phyloP scores from a whole-genome alignment of 2,113 vertebrate species.

The Turnix velox region DNA sequence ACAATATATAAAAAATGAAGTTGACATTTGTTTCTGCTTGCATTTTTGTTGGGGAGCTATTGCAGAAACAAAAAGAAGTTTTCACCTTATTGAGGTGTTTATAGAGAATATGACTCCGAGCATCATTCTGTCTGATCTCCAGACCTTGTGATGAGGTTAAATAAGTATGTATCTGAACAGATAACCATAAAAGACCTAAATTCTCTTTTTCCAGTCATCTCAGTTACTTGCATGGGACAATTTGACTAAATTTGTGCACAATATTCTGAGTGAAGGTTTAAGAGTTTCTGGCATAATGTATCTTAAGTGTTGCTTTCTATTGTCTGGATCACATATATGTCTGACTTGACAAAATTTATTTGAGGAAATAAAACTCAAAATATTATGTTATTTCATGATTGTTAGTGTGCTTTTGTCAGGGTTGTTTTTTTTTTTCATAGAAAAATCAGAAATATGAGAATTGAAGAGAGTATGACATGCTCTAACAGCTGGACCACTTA shows the following conservation, averaged over 20 bases:
- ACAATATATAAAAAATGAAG: not conserved
- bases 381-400: fast-evolving
- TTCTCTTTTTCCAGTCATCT: not conserved
- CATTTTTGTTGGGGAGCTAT: not conserved
- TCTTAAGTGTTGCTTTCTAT: not conserved
- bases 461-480: not conserved
- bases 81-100: not conserved
- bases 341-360: not conserved
- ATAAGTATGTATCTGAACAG: not conserved
- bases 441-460: not conserved
- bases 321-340: no score
- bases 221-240: fast-evolving
- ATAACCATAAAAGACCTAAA: not conserved
- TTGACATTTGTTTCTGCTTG: not conserved
- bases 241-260: not conserved
- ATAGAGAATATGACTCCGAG: not conserved
- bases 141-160: not conserved
- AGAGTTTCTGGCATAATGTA: not conserved
- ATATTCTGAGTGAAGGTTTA: not conserved
- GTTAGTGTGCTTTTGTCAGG: not conserved
- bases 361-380: not conserved
- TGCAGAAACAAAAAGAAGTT: not conserved
- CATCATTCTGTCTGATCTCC: not conserved
- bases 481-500: not conserved
- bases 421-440: not conserved